A percentile compares a stretch with the other conserved stretches of the same genome.
These are phyloP conservation scores for Rhombomys opimus DNA, from an alignment of 2,113 vertebrate genomes.

Conservation along the genomic window DNA sequence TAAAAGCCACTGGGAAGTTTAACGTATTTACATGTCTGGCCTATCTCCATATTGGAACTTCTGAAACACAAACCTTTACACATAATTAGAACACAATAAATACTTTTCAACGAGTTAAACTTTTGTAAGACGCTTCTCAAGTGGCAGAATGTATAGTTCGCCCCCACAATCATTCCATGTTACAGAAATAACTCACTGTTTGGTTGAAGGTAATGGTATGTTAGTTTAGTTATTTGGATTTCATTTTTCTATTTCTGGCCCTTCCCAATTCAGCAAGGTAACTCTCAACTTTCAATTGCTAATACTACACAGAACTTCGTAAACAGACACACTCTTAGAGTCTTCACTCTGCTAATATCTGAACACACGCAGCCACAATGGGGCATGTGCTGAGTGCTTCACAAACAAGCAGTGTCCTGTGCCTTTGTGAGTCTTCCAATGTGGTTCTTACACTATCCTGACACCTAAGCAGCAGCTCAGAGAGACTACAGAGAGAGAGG, in stretches of 20 bases:
- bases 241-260: constrained; percentile 15
- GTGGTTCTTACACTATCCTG: not conserved
- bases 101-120: not conserved
- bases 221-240: not conserved
- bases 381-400: not conserved
- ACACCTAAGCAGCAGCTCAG: not conserved
- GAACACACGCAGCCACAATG: not conserved
- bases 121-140: constrained; percentile 32
- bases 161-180: not conserved
- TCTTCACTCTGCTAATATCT: not conserved
- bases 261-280: not conserved
- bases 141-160: not conserved
- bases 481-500: constrained; percentile 17
- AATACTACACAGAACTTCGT: not conserved
- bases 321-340: not conserved
- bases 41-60: not conserved
- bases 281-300: not conserved
- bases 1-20: not conserved
- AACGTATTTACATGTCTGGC: not conserved
- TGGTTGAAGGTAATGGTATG: not conserved
- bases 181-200: not conserved
- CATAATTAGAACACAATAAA: not conserved
- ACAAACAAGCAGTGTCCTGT: not conserved
- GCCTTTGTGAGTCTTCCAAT: no score
- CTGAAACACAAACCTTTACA: not conserved